Base-by-base conservation (phyloP, 2,888 invertebrate genomes). In the Cylloceria caligata region DNA sequence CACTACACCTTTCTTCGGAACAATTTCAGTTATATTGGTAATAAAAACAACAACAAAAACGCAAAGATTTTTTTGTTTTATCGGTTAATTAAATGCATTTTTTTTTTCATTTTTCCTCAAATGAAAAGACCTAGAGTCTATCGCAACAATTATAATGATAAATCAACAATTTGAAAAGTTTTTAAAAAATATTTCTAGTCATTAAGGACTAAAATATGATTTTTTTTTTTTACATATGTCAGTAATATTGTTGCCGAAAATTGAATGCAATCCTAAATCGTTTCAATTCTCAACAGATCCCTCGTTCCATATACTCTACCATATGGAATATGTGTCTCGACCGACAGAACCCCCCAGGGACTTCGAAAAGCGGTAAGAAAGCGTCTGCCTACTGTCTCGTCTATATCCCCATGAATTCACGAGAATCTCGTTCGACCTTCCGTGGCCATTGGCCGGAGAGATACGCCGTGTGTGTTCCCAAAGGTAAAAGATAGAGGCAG, bases 371-470 rank as follows among this genome's bases (percentile, higher is more conserved):
- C 73, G 68, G 69, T 73, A 78, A 81, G 77, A 78, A 78, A 71
- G 6, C 57, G 81, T 81, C 81, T 78, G 69, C 69, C 69, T 11
- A 36, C 68, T 67, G 81, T 81, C 81, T 78, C 69, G 77, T 71
- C 77, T 57, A 62, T 76, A 69, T 62, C 73, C 73, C 73, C 49
- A 74, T 81, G 78, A 81, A 81, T 81, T 78, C 74, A 49, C 78
- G 78, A 74, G 73, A 81, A 81, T 78, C 69, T 81, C 64, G 69
- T 39, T 34, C 39, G 60, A 73, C 73, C 77, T 77, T 78, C 57
- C 64, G 60, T 74, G 77, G 65, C 73, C 73, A 69, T 47, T 30
- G 77, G 73, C 42, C 76, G 76, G 64, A 39, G 27, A 74, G 67
- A 76, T 73, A 79, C 62, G 64, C 74, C 34, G 69, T 57, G 69